Evolutionary conservation across 2,113 vertebrate genomes (phyloP).

Genomic region (Strigops habroptila): DNA sequence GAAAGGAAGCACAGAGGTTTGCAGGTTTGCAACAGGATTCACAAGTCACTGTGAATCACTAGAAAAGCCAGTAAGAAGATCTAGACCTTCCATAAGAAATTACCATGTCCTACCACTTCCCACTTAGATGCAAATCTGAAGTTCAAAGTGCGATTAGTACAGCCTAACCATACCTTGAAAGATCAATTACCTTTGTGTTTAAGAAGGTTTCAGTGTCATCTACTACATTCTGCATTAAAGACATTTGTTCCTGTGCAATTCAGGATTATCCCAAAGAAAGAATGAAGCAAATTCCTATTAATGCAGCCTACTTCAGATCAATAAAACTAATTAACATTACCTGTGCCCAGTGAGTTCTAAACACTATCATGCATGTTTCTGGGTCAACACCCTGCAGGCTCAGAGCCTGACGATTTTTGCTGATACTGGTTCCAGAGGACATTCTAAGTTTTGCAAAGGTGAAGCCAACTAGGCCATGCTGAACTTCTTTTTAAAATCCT

Average conservation of each 20-base stretch:
- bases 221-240: background rate
- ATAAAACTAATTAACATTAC: constrained; percentile 73
- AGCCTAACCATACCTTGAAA: background rate
- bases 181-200: background rate
- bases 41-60: background rate
- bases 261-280: background rate
- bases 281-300: background rate
- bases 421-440: constrained; percentile 82
- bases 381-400: constrained; percentile 91
- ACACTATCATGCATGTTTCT: constrained; percentile 98
- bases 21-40: background rate
- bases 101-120: background rate
- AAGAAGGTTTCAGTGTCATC: background rate
- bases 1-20: background rate
- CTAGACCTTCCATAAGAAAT: background rate
- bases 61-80: background rate
- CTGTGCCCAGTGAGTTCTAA: constrained; percentile 98
- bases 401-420: constrained; percentile 76
- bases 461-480: constrained; percentile 74
- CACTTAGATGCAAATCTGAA: background rate
- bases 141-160: background rate
- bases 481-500: constrained; percentile 31
- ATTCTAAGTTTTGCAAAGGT: constrained; percentile 78
- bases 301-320: background rate
- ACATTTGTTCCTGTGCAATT: background rate